Evolutionary conservation across 2,113 vertebrate species (phyloP).

Genomic region (Sinocyclocheilus anshuiensis): DNA sequence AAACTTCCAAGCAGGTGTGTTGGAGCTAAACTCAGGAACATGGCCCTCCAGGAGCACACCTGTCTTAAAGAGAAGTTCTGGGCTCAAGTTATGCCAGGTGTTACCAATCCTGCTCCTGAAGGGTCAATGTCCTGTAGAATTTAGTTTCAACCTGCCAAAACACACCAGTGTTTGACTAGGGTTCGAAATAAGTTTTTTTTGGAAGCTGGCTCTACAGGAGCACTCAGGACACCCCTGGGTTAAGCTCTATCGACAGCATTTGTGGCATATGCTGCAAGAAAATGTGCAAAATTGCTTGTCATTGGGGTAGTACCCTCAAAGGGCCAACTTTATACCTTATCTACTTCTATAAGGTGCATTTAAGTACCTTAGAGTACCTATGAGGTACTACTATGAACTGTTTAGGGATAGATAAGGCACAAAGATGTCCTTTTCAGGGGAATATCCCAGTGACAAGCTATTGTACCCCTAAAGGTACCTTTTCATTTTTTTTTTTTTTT

Average conservation of each 20-base stretch:
- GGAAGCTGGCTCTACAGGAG: background rate
- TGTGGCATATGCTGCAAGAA: background rate
- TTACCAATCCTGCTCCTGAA: background rate
- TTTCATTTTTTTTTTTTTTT: background rate
- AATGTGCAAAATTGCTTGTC: background rate
- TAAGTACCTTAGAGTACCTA: background rate
- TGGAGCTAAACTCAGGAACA: background rate
- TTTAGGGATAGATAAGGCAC: background rate
- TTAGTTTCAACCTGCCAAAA: background rate
- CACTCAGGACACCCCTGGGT: background rate
- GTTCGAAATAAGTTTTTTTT: background rate
- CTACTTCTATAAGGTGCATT: background rate
- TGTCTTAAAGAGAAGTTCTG: background rate
- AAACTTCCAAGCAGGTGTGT: background rate
- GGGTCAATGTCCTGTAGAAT: background rate
- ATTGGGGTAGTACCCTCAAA: background rate
- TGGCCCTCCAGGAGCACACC: background rate
- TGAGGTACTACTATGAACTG: background rate
- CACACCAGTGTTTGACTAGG: background rate
- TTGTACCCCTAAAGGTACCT: background rate
- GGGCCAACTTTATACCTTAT: background rate
- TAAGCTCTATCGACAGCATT: background rate
- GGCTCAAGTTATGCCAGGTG: background rate
- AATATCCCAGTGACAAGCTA: background rate
- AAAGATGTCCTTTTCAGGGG: background rate